Percentiles rank a stretch among this genome's conserved stretches.
Conservation (phyloP, 2,113 vertebrate genomes). For the Oriolus oriolus region DNA sequence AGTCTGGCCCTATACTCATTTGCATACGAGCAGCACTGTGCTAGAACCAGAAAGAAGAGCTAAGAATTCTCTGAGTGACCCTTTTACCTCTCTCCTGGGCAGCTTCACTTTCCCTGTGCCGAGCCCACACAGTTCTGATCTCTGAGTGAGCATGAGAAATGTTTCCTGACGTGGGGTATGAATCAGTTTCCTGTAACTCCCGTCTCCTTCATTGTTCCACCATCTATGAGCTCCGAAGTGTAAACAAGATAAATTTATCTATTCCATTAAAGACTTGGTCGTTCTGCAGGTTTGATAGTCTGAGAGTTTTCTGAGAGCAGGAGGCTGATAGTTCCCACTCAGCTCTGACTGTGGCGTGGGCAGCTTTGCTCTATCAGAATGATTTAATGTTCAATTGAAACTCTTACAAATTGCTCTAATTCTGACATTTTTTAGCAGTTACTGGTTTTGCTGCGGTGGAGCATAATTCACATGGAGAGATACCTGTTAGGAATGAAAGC, state of each 20-base stretch:
- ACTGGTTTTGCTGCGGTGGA: background rate
- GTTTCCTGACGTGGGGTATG: background rate
- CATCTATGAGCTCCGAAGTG: background rate
- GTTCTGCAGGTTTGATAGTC: slow-evolving; percentile 29
- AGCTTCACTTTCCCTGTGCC: background rate
- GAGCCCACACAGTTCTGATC: background rate
- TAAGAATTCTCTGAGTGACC: background rate
- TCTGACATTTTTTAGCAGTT: background rate
- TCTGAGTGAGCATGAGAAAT: slow-evolving; percentile 8
- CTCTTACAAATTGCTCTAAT: slow-evolving; percentile 20
- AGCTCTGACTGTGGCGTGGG: slow-evolving; percentile 7
- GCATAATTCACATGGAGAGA: background rate
- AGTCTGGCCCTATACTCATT: background rate
- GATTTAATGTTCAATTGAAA: slow-evolving; percentile 22
- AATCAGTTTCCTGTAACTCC: slow-evolving; percentile 8
- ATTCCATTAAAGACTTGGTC: slow-evolving; percentile 25
- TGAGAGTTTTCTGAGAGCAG: slow-evolving; percentile 12
- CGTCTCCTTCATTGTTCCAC: background rate
- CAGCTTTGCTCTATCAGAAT: background rate
- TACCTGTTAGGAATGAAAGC: background rate
- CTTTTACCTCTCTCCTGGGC: background rate
- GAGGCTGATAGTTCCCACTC: slow-evolving; percentile 39
- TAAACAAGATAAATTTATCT: slow-evolving; percentile 58
- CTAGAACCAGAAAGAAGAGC: background rate
- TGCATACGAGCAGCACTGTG: background rate